Base-by-base conservation (phyloP, 2,113 vertebrate species). In the Perca flavescens region DNA sequence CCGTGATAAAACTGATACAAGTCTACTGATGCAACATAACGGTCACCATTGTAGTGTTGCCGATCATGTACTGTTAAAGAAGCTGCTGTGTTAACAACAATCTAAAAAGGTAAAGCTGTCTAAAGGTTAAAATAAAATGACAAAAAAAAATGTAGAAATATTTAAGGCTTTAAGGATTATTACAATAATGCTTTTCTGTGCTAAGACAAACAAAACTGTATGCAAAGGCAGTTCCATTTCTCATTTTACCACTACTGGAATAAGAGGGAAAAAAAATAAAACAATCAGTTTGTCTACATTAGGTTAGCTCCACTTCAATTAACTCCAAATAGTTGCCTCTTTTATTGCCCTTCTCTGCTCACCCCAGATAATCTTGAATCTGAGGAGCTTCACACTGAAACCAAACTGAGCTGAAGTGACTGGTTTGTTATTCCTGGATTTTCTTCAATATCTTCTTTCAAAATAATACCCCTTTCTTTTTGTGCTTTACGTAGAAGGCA, bases 151-250 rank as follows among this genome's bases (percentile, higher is more conserved):
- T 1, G 68, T 75, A 88, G 81, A 90, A 88, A 89, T 82, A 82
- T 86, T 93, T 93, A 94, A 95, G 93, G 94, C 94, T 92, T 94
- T 85, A 83, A 87, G 87, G 89, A 90, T 87, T 88, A 92, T 89
- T 70, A 86, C 79, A 79, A 89, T 89, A 90, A 90, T 90, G 88
- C 88, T 88, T 90, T 75, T 79, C 64, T 80, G 87, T 86, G 89
- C 83, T 74, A 87, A 77, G 74, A 92, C 88, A 80, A 80, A 85
- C 52, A 85, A 80, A 80, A 80, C 71, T 73, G 61, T 74, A 79
- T 10, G 72, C 79, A 84, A 86, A 84, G 74, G 83, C 84, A 75
- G 80, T 74, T 81, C 69, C 64, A 57, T 74, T 71, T 80, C 62
- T 88, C 65, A 77, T 83, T 65, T 71, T 28, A 74, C 80, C 77